These are phyloP conservation scores for Drosophila paucipuncta DNA, from an alignment of 2,888 invertebrate genomes.

Conservation along the genomic window DNA sequence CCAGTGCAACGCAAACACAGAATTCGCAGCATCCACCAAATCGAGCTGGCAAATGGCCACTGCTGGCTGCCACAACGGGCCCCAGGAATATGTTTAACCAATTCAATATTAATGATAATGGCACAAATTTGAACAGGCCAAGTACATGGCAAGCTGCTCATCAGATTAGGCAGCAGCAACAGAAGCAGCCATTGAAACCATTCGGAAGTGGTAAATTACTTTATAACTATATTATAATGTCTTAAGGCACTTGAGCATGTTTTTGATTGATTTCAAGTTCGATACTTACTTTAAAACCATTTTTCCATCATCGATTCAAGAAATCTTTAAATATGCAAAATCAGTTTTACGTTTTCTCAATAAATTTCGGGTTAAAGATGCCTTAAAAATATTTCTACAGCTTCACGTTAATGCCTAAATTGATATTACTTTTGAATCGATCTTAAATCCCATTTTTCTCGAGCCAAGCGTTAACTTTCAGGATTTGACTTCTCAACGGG, in stretches of 20 bases:
- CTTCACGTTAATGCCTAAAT: too few relatives aligned
- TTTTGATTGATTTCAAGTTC: background rate
- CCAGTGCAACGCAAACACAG: background rate
- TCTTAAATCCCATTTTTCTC: too few relatives aligned
- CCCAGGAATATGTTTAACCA: background rate
- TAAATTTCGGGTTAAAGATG: background rate
- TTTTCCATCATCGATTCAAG: background rate
- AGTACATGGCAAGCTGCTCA: slow-evolving; percentile 1
- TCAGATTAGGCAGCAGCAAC: background rate
- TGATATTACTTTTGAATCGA: too few relatives aligned
- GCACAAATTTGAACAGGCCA: background rate
- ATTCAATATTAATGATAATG: background rate
- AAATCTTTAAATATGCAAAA: background rate
- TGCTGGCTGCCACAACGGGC: background rate
- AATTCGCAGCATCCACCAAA: background rate
- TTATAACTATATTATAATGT: background rate
- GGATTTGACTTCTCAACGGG: background rate
- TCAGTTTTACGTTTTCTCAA: background rate
- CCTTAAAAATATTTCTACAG: too few relatives aligned
- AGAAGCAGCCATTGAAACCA: background rate
- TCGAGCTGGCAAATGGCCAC: background rate
- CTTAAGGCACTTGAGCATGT: slow-evolving; percentile 4
- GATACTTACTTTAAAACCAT: background rate
- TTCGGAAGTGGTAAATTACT: slow-evolving; percentile 22
- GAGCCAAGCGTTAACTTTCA: too few relatives aligned